Evolutionary conservation across 2,888 invertebrate genomes (phyloP), one percentile per base, ranked within the genome.

Genomic region (Eustalomyia histrio): DNA sequence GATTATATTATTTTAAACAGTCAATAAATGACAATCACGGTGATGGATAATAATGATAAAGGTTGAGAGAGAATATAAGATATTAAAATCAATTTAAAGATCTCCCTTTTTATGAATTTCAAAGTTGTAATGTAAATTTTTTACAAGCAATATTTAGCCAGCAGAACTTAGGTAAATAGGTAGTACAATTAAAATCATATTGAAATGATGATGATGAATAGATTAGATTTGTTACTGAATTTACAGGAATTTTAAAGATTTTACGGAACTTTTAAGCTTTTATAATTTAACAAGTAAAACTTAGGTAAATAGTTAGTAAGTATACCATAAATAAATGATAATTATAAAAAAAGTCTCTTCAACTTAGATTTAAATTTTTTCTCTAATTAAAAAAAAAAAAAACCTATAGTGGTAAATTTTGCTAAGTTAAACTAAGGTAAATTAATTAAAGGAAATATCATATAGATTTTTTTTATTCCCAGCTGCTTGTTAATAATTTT

Each of bases 1-100:
- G 68, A 67, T 80, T 64, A 72, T 67, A 61, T 76, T 52, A 2
- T 39, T 39, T 47, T 47, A 50, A 58, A 58, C 65, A 74, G 78
- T 78, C 81, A 81, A 74, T 75, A 81, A 78, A 81, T 78, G 81
- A 78, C 81, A 78, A 78, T 74, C 78, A 81, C 71, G 69, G 55
- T 81, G 76, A 78, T 81, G 78, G 69, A 63, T 71, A 60, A 67
- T 55, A 67, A 67, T 78, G 61, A 47, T n/a, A 5, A 75, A 75
- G 63, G 78, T 74, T 69, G 33, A 64, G 47, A 39, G 14, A 14
- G 53, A 53, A 71, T n/a, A n/a, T n/a, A 57, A 57, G 18, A 50
- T 29, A 47, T 1, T 43, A 43, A 2, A 39, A 39, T 1, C 6
- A 39, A 47, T 14, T 12, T n/a, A 1, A 14, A 47, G 14, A n/a